phyloP scores from a whole-genome alignment of 2,113 vertebrate species.

The Narcine bancroftii region DNA sequence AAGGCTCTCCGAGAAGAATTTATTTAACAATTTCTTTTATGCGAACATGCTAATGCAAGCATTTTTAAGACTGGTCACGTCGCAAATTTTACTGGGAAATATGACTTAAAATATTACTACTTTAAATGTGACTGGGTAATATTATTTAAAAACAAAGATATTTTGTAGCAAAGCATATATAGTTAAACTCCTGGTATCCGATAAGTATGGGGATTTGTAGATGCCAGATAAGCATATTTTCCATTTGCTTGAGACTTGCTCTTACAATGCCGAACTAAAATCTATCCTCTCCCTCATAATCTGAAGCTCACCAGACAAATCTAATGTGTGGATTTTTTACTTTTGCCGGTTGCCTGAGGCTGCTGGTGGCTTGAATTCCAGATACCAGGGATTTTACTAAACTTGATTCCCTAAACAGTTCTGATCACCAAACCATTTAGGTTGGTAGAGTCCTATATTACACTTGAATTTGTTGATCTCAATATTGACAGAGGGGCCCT shows the following conservation, averaged over 20 bases:
- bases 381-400: too few relatives aligned
- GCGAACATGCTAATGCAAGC: neutral
- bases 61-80: neutral
- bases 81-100: neutral
- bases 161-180: neutral
- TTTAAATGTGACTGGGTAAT: neutral
- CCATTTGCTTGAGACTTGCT: too few relatives aligned
- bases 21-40: neutral
- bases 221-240: too few relatives aligned
- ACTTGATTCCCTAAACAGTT: neutral
- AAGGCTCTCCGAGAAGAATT: neutral
- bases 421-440: neutral
- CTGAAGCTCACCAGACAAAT: too few relatives aligned
- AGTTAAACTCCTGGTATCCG: too few relatives aligned
- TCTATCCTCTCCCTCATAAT: too few relatives aligned
- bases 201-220: too few relatives aligned
- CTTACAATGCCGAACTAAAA: too few relatives aligned
- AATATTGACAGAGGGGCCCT: neutral
- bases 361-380: too few relatives aligned
- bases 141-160: neutral
- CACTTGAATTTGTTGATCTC: neutral
- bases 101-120: neutral
- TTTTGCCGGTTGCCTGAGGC: too few relatives aligned
- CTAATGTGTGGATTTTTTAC: too few relatives aligned
- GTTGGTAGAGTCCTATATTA: neutral